phyloP scores from a whole-genome alignment of 2,797 vertebrate species.

The Diplodus puntazzo region DNA sequence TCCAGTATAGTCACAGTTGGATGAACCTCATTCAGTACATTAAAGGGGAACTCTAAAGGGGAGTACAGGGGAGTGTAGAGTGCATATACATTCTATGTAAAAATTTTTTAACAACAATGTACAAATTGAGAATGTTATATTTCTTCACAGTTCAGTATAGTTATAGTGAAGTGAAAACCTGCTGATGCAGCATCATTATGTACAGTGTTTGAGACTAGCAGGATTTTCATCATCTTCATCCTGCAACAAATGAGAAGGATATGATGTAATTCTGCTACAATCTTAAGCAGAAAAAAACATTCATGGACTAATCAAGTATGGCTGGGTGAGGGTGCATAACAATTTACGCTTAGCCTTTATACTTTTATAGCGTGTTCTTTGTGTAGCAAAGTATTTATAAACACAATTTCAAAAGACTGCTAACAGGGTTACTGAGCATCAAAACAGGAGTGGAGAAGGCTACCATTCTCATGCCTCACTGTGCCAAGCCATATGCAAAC shows the following conservation, averaged over 20 bases:
- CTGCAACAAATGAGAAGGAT: not conserved
- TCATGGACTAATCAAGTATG: not conserved
- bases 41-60: not conserved
- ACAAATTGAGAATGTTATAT: not conserved
- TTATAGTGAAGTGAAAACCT: not conserved
- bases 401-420: not conserved
- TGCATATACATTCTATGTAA: too few species aligned
- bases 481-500: constrained; percentile 39
- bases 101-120: too few species aligned
- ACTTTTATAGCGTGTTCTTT: not conserved
- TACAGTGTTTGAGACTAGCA: not conserved
- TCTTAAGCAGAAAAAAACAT: not conserved
- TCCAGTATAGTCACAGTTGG: not conserved
- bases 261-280: not conserved
- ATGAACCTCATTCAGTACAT: not conserved
- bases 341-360: not conserved
- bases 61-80: too few species aligned
- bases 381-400: not conserved
- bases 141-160: not conserved
- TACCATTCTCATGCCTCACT: not conserved
- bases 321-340: not conserved
- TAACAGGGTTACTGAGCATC: constrained; percentile 2
- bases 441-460: constrained; percentile 2
- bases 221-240: not conserved
- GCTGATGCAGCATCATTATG: not conserved